Conservation (phyloP, 2,888 invertebrate species). For the Chaitophorus viminalis region DNA sequence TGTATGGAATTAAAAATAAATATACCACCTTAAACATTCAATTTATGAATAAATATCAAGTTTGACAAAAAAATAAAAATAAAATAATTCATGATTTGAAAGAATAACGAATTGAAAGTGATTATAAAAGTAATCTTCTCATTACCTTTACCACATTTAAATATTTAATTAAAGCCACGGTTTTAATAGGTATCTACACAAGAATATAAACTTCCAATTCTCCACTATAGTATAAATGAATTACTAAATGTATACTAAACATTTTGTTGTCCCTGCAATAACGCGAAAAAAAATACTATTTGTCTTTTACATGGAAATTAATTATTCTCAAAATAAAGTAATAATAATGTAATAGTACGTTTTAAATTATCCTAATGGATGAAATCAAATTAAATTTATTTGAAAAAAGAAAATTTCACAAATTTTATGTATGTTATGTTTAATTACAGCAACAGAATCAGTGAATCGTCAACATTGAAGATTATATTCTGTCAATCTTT, state of each 20-base stretch:
- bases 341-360: too few species aligned
- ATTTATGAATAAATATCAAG: neutral
- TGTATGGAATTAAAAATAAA: neutral
- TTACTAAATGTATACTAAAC: neutral
- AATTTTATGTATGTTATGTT: neutral
- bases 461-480: neutral
- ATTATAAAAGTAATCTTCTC: neutral
- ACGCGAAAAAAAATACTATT: neutral
- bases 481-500: neutral
- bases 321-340: too few species aligned
- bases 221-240: neutral
- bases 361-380: too few species aligned
- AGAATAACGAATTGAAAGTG: neutral
- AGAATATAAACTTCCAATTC: neutral
- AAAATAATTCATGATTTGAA: neutral
- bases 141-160: neutral
- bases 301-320: too few species aligned
- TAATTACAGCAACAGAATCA: neutral
- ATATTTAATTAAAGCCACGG: neutral
- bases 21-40: neutral
- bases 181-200: neutral
- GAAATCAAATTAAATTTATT: too few species aligned
- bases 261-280: neutral
- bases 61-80: neutral
- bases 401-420: too few species aligned